phyloP scores from a whole-genome alignment of 2,888 invertebrate species.

The Epistrophe grossulariae region DNA sequence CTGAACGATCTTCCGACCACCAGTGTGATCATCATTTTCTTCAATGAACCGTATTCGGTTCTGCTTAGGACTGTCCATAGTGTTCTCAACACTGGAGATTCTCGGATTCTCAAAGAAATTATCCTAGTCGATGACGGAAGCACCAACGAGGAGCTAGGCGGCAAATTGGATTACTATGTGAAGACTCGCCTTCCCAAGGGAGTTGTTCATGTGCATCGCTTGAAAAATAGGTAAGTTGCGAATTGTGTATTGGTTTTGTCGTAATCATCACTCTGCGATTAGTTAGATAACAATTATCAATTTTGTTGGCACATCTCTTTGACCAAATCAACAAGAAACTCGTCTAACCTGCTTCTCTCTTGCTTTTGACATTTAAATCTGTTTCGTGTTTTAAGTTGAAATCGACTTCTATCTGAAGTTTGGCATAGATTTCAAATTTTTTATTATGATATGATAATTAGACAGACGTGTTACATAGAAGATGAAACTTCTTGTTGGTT shows the following conservation, averaged over 20 bases:
- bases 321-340: slow-evolving; percentile 41
- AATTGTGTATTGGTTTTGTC: background rate
- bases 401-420: background rate
- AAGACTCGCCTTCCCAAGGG: slow-evolving; percentile 88
- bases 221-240: slow-evolving; percentile 87
- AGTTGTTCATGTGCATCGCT: slow-evolving; percentile 89
- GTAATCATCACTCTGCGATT: background rate
- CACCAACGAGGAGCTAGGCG: slow-evolving; percentile 89
- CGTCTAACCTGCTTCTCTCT: slow-evolving; percentile 59
- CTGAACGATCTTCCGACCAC: slow-evolving; percentile 87
- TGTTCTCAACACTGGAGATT: slow-evolving; percentile 88
- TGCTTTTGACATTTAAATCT: slow-evolving; percentile 62
- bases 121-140: slow-evolving; percentile 98
- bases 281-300: slow-evolving; percentile 59
- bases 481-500: background rate
- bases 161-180: slow-evolving; percentile 92
- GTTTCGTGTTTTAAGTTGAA: background rate
- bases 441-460: slow-evolving; percentile 10
- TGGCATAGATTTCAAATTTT: slow-evolving; percentile 23
- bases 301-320: slow-evolving; percentile 45
- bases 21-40: slow-evolving; percentile 94
- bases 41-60: slow-evolving; percentile 95
- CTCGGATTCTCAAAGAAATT: slow-evolving; percentile 90
- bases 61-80: slow-evolving; percentile 91
- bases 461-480: slow-evolving; percentile 24